A percentile compares a stretch with the other conserved stretches of the same genome.
phyloP scores from a whole-genome alignment of 1,140 invertebrate genomes.

The Drosophila persimilis region DNA sequence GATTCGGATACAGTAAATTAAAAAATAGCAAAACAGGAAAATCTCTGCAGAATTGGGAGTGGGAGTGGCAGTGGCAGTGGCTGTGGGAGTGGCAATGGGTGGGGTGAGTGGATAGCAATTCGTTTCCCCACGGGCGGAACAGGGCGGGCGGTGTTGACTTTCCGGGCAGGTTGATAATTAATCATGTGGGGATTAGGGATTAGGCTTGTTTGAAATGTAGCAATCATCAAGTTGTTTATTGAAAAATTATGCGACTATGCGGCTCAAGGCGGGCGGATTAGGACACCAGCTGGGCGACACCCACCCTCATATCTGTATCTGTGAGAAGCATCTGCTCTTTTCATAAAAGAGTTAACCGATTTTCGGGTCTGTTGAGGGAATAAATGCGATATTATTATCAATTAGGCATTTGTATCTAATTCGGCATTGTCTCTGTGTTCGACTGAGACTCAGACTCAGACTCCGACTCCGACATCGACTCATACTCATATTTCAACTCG shows the following conservation, averaged over 20 bases:
- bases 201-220: slow-evolving; percentile 55
- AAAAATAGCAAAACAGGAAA: slow-evolving; percentile 59
- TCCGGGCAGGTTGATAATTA: slow-evolving; percentile 75
- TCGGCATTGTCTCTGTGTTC: slow-evolving; percentile 27
- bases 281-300: slow-evolving; percentile 17
- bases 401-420: slow-evolving; percentile 68
- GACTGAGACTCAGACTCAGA: too few relatives aligned
- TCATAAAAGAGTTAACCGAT: slow-evolving; percentile 60
- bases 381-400: slow-evolving; percentile 76
- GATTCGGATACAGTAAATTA: slow-evolving; percentile 62
- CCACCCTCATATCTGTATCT: neutral
- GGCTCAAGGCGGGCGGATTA: slow-evolving; percentile 18
- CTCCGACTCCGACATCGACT: too few relatives aligned
- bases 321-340: slow-evolving; percentile 21
- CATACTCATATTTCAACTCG: too few relatives aligned
- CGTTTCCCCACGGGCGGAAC: neutral
- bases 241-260: slow-evolving; percentile 63
- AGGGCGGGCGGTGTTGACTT: slow-evolving; percentile 30
- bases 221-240: slow-evolving; percentile 73
- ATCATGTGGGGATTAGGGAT: slow-evolving; percentile 74
- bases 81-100: neutral
- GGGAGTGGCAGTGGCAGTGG: too few relatives aligned
- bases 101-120: neutral
- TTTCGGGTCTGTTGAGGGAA: slow-evolving; percentile 9
- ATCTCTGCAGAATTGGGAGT: slow-evolving; percentile 36